Evolutionary conservation across 2,888 invertebrate species (phyloP), one percentile per base, ranked within the genome.

Genomic region (Pristionchus mayeri): DNA sequence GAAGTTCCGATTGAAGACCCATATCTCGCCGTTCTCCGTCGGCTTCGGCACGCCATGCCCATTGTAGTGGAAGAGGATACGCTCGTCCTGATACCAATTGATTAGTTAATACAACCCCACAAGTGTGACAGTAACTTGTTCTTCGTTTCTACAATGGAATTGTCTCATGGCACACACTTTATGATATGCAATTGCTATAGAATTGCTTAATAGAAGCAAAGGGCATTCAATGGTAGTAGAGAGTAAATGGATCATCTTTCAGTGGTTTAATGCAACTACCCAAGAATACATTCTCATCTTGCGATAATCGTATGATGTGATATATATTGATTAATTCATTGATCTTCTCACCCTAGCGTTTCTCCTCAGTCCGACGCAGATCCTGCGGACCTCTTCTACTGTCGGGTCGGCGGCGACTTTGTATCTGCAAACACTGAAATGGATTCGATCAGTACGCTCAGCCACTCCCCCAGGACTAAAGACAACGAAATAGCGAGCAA

Each of bases 11-110:
- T 99, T 99, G 94, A 99, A 99, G 4, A 99, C 91, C 92, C 92
- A 92, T 78, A 92, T 92, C 95, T 99, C 99, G 13, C 99, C 98
- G 94, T 99, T 99, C 27, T 95, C 95, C 16, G 99, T 99, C 50
- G 99, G 99, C 93, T 96, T 96, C 63, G 99, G 99, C 86, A 99
- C 99, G 24, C 99, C 99, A 93, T 99, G 99, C 0, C 99, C 99
- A 94, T 99, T 99, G 94, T 99, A 99, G 94, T 99, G 99, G 94
- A 99, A 99, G 84, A 99, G 94, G 54, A 88, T 99, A 87, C 99
- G 95, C 93, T 99, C 99, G 18, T 75, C 83, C 81, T 81, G n/a
- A n/a, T n/a, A n/a, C 67, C 67, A 67, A 67, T 27, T 67, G 11
- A 27, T 27, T 30, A 6, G 27, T 67, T 34, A 3, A 67, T 30